phyloP scores from a whole-genome alignment of 2,113 vertebrate genomes.

The Silurus asotus region DNA sequence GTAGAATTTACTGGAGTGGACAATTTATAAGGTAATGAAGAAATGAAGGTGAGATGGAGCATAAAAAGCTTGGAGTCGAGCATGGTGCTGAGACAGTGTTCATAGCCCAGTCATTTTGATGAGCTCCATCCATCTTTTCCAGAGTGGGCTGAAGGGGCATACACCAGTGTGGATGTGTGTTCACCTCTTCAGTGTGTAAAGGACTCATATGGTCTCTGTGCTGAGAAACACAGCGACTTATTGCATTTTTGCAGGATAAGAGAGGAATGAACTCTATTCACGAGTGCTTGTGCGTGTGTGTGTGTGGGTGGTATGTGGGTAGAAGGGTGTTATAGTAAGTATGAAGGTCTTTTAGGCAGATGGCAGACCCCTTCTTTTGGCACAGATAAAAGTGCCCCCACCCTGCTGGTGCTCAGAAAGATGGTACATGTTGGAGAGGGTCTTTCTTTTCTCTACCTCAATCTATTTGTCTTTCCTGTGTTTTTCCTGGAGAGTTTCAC shows the following conservation, averaged over 20 bases:
- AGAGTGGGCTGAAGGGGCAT: background rate
- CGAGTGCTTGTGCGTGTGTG: constrained; percentile 23
- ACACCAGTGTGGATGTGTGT: background rate
- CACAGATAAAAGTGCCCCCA: constrained; percentile 6
- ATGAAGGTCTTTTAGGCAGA: constrained; percentile 29
- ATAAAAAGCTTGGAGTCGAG: constrained; percentile 59
- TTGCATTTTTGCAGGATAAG: background rate
- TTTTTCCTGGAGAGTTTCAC: background rate
- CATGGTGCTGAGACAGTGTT: background rate
- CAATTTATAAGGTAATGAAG: constrained; percentile 71
- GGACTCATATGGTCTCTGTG: background rate
- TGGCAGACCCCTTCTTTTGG: constrained; percentile 24
- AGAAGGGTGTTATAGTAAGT: constrained; percentile 9
- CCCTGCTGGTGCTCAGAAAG: constrained; percentile 6
- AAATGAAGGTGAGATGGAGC: constrained; percentile 68
- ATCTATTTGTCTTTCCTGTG: background rate
- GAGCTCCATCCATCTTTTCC: constrained; percentile 13
- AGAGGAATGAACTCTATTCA: background rate
- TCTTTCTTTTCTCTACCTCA: background rate
- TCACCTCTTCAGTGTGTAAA: background rate
- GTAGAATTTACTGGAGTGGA: constrained; percentile 65
- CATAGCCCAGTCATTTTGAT: constrained; percentile 13
- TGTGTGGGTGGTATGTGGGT: constrained; percentile 19
- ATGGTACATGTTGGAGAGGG: background rate
- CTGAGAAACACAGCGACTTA: background rate